Conservation (phyloP, 2,113 vertebrate genomes). For the Rattus rattus region DNA sequence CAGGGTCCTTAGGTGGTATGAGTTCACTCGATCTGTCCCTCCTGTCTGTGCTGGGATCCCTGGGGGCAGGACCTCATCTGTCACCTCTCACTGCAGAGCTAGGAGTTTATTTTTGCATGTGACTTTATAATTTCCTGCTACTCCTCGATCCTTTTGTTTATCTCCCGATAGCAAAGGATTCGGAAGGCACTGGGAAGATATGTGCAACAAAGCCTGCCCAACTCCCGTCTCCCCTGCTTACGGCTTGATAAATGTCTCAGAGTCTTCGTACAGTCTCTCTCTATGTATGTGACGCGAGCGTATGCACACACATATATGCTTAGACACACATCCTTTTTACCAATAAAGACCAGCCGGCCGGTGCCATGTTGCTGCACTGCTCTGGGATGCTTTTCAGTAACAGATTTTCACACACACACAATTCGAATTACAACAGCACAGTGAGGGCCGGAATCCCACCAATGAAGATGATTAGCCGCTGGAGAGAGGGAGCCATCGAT, state of each 20-base stretch:
- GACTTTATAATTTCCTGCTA: constrained; percentile 29
- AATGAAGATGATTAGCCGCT: not conserved
- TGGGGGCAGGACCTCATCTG: constrained; percentile 21
- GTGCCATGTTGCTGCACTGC: constrained; percentile 21
- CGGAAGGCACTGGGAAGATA: not conserved
- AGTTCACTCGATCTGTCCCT: not conserved
- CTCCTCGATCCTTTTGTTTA: not conserved
- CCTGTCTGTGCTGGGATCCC: constrained; percentile 7
- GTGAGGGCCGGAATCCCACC: constrained; percentile 25
- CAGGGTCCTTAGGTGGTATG: not conserved
- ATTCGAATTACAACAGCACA: constrained; percentile 38
- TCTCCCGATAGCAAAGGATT: not conserved
- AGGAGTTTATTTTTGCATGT: not conserved
- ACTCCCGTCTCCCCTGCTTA: not conserved
- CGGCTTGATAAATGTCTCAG: not conserved
- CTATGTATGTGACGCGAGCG: not conserved
- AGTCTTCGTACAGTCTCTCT: not conserved
- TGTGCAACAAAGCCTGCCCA: not conserved
- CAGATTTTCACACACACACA: constrained; percentile 14
- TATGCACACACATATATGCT: not conserved
- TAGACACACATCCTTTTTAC: not conserved
- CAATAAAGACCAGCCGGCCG: not conserved
- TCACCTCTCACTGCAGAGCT: constrained; percentile 13
- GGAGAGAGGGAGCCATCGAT: not conserved
- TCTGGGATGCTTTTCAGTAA: constrained; percentile 30